Evolutionary conservation across 2,888 invertebrate species (phyloP), one percentile per base, ranked within the genome.

Genomic region (Cotesia congregata): DNA sequence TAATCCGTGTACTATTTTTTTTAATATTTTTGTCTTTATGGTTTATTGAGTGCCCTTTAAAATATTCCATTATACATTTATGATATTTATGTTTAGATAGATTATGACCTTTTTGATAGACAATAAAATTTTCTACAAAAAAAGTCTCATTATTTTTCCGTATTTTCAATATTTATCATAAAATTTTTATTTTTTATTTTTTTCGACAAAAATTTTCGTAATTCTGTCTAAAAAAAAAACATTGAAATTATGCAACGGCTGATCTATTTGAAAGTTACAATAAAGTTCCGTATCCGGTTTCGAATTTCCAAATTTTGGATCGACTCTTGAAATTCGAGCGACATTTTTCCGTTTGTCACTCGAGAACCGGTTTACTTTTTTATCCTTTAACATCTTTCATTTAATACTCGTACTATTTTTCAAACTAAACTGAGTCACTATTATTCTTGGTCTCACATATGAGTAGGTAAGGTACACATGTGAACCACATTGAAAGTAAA

Each of bases 301-400:
- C 20, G 15, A 12, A 62, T 62, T 62, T 62, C 62, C 20, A 17
- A 15, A 20, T 62, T 62, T 73, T 71, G 68, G 68, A 70, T 71
- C 69, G 78, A 79, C 68, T 79, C 77, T 50, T 50, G 80, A 80
- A 80, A 80, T 79, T 80, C 77, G 80, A 80, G 79, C 79, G 76
- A 80, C 79, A 76, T 79, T 80, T 80, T 79, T 76, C 75, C 71
- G 68, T 7, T 20, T 62, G 62, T 62, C 62, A 62, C 20, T 62
- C 5, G 62, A 62, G 62, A 62, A 62, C 62, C 62, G 62, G 62
- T 62, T 62, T 62, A 62, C 9, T 50, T 50, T 50, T 50, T 50
- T 50, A 12, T 50, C 12, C 12, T 12, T 50, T 50, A 50, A 50
- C 50, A 50, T 12, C 50, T 50, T 6, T 12, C 12, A 50, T 50